Evolutionary conservation across 2,888 invertebrate genomes (phyloP).

Genomic region (Timandra comae): DNA sequence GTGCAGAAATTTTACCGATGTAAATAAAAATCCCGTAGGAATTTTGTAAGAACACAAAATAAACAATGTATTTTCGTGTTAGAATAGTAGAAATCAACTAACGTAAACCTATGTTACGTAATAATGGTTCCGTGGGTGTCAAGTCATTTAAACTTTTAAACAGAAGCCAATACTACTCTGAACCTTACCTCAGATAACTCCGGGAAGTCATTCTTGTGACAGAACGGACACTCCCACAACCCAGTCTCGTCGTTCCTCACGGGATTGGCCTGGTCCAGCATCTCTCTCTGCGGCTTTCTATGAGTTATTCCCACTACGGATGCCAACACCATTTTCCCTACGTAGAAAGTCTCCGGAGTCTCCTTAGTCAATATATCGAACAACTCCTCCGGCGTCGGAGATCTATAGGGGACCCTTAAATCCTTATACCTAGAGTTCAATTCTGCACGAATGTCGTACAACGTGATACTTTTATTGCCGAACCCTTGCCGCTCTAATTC

Average conservation of each 20-base stretch:
- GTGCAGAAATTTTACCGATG: too few relatives aligned
- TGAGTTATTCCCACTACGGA: constrained; percentile 89
- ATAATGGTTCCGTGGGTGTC: not conserved
- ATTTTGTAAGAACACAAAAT: too few relatives aligned
- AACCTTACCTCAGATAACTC: constrained; percentile 87
- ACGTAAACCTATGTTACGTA: too few relatives aligned
- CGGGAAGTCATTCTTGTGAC: constrained; percentile 95
- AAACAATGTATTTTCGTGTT: too few relatives aligned
- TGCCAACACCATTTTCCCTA: constrained; percentile 89
- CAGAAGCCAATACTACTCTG: not conserved
- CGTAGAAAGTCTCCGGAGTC: constrained; percentile 94
- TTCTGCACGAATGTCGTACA: constrained; percentile 98
- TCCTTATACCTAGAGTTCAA: constrained; percentile 96
- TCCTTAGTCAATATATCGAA: constrained; percentile 98
- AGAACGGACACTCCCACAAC: constrained; percentile 98
- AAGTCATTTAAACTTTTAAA: not conserved
- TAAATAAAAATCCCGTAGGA: too few relatives aligned
- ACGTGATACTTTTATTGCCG: constrained; percentile 93
- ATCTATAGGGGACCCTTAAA: constrained; percentile 84
- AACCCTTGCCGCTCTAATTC: constrained; percentile 95
- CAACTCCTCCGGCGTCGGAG: constrained; percentile 89
- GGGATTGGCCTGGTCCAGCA: constrained; percentile 96
- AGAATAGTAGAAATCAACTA: too few relatives aligned
- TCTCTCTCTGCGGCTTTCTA: constrained; percentile 93
- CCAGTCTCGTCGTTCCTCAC: constrained; percentile 96